These are phyloP conservation scores for Ciconia nigra DNA, from an alignment of 2,797 vertebrate species.

Conservation along the genomic window DNA sequence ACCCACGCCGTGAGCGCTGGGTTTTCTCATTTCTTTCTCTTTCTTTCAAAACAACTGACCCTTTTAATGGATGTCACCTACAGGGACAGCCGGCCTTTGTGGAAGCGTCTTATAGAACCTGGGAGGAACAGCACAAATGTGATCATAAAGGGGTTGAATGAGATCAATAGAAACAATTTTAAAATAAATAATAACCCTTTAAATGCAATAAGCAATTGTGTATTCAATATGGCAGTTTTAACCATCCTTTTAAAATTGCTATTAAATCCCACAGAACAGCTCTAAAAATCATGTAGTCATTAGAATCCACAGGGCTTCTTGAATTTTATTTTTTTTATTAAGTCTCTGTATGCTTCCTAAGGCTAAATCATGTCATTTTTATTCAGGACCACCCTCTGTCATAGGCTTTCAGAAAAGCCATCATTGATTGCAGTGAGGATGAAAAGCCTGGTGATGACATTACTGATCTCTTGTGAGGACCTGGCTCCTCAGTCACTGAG, in stretches of 20 bases:
- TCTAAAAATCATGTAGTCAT: neutral
- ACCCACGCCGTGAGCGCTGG: neutral
- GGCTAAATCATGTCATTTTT: neutral
- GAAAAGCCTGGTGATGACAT: neutral
- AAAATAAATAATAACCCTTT: neutral
- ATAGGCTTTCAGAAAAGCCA: neutral
- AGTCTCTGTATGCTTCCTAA: neutral
- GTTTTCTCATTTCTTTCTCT: slow-evolving; percentile 34
- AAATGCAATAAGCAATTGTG: neutral
- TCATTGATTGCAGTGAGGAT: neutral
- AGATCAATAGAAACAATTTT: neutral
- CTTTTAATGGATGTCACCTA: slow-evolving; percentile 8
- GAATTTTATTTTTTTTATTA: neutral
- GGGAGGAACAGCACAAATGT: neutral
- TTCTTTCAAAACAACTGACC: slow-evolving; percentile 11
- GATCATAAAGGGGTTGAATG: neutral
- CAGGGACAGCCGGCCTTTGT: neutral
- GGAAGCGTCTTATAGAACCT: neutral
- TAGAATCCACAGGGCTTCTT: neutral
- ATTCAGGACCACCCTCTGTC: neutral
- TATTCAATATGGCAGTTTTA: neutral
- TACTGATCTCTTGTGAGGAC: neutral
- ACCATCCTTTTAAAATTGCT: neutral
- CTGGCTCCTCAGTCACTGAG: neutral
- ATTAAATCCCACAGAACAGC: neutral